Evolutionary conservation across 2,113 vertebrate genomes (phyloP).

Genomic region (Myotis lucifugus): DNA sequence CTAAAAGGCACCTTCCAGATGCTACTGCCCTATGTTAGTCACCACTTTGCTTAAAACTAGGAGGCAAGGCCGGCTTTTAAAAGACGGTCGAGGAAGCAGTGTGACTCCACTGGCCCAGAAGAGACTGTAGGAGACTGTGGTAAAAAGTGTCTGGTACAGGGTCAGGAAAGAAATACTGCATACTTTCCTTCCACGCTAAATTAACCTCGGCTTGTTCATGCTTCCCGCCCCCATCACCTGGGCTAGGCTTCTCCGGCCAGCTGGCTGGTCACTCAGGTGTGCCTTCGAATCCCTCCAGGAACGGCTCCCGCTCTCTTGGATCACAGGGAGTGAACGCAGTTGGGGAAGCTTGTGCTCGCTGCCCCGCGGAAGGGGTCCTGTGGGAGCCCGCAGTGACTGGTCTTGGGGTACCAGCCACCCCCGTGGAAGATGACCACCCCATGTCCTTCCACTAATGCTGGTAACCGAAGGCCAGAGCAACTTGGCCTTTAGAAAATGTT

Average conservation of each 20-base stretch:
- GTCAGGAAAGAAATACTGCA: constrained; percentile 80
- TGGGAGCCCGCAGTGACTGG: background rate
- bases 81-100: background rate
- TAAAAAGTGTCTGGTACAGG: constrained; percentile 13
- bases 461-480: background rate
- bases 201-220: constrained; percentile 76
- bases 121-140: background rate
- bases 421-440: background rate
- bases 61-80: background rate
- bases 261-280: constrained; percentile 58
- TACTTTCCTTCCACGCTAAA: constrained; percentile 61
- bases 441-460: background rate
- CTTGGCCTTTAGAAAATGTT: constrained; percentile 1
- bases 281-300: constrained; percentile 61
- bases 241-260: constrained; percentile 35
- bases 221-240: constrained; percentile 45
- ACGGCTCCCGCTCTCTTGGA: constrained; percentile 68
- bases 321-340: constrained; percentile 11
- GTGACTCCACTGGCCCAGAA: background rate
- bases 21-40: background rate
- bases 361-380: background rate
- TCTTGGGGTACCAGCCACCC: background rate
- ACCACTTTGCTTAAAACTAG: constrained; percentile 15
- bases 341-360: background rate
- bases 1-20: constrained; percentile 14